Evolutionary conservation across 2,797 vertebrate species (phyloP), one percentile per base, ranked within the genome.

Genomic region (Ambastaia sidthimunki): DNA sequence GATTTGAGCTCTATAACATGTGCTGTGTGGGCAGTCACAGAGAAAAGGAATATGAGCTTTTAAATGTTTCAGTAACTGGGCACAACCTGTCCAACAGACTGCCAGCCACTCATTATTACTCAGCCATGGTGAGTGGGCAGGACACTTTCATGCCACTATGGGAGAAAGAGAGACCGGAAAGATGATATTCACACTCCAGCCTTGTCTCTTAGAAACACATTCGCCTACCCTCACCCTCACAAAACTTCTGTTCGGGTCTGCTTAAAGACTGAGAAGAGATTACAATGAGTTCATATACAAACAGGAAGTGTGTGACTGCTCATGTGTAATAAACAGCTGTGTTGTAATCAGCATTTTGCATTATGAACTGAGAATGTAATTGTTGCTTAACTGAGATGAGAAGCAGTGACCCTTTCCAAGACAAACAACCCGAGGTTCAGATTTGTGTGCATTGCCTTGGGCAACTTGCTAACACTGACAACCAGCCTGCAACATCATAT

Each of bases 341-440:
- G 66, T 78, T 80, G 81, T 83, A 83, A 86, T 86, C 83, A 88
- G 80, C 66, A 69, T 76, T 78, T 75, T 84, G 80, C 81, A 76
- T 70, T 65, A 54, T 81, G 74, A 65, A 52, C 71, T 31, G 72
- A 41, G 47, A 83, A 81, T 57, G 76, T 85, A 83, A 86, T 84
- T 80, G 72, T 72, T 82, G 81, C 80, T 86, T 69, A 80, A 83
- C 76, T 18, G 69, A 78, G 71, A 70, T 21, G 69, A 71, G 41
- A 87, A 57, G 71, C 84, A 84, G 75, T 78, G 80, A 87, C 77
- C 76, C 80, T 76, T 85, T 73, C 25, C 18, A 57, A 73, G 65
- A 66, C 48, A 82, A 85, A 85, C 73, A 80, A 77, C 23, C 23
- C 47, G 18, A 60, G 62, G 16, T 77, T 80, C 72, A 69, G 63